Conservation (phyloP, 2,888 invertebrate genomes). For the Disparrhopalites patrizii region DNA sequence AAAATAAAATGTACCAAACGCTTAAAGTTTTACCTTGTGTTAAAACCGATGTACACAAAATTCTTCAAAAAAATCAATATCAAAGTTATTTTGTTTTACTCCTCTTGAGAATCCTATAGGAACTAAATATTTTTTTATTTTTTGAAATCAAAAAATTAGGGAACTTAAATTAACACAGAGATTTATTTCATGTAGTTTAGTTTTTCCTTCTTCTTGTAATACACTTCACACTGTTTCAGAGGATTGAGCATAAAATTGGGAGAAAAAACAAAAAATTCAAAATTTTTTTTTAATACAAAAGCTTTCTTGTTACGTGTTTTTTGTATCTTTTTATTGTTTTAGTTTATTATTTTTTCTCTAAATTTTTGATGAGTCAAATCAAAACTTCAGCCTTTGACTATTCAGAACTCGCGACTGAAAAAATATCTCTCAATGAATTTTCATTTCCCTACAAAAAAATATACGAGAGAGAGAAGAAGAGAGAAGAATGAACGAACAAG, state of each 20-base stretch:
- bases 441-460: constrained; percentile 2
- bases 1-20: too few relatives aligned
- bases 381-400: not conserved
- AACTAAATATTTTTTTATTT: too few relatives aligned
- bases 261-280: not conserved
- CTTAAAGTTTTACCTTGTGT: too few relatives aligned
- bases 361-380: not conserved
- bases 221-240: not conserved
- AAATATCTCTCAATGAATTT: constrained; percentile 9
- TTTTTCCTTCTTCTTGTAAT: too few relatives aligned
- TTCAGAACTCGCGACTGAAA: constrained; percentile 9
- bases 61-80: too few relatives aligned
- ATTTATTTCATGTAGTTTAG: too few relatives aligned
- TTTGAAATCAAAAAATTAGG: too few relatives aligned
- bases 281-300: not conserved
- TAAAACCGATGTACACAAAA: too few relatives aligned
- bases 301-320: not conserved
- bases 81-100: too few relatives aligned
- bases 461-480: too few relatives aligned
- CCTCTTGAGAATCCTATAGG: too few relatives aligned
- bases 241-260: not conserved
- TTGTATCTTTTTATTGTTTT: not conserved
- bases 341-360: not conserved
- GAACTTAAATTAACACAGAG: too few relatives aligned
- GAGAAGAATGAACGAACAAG: constrained; percentile 1